Base-by-base conservation (phyloP, 2,888 invertebrate genomes). In the Macaria liturata region DNA sequence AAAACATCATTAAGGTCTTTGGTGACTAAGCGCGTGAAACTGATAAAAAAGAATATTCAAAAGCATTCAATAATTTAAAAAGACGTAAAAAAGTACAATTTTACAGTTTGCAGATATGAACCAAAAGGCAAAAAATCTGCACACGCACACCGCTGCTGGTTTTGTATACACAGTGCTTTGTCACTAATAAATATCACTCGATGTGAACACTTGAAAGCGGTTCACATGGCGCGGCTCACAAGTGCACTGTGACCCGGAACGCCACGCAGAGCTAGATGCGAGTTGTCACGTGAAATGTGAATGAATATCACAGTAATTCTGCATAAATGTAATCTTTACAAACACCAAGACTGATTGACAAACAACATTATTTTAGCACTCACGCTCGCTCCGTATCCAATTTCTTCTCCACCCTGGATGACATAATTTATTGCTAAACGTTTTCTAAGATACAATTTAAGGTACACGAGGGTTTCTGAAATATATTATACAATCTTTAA, bases 291-390 rank as follows among this genome's bases (percentile, higher is more conserved):
- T 80, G 80, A 83, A 81, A 79, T 80, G 42, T 81, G 81, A 86
- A 86, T 83, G 80, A 81, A 82, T 88, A 88, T 89, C 88, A 89
- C 89, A 89, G 87, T 86, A 86, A 77, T 83, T 83, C 80, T 78
- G 79, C 83, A 81, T 78, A 75, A 42, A n/a, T 42, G 42, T 77
- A 78, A 72, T 65, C 78, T 73, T 75, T 75, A 75, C 73, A 74
- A 58, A 67, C 65, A 69, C 34, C 34, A 37, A 42, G 42, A 42
- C n/a, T 42, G 60, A 65, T 67, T 66, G 66, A 74, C 69, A 71
- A 74, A 79, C 76, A 79, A 80, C 81, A 84, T 77, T 75, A 76
- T 57, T 61, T 65, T 64, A 68, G 67, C 65, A 62, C 67, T 72
- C 46, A 9, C 48, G 57, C 56, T 47, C 20, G 7, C 43, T 42